A percentile compares a stretch with the other conserved stretches of the same genome.
Conservation (phyloP, 2,888 invertebrate species). For the Apamea epomidion region DNA sequence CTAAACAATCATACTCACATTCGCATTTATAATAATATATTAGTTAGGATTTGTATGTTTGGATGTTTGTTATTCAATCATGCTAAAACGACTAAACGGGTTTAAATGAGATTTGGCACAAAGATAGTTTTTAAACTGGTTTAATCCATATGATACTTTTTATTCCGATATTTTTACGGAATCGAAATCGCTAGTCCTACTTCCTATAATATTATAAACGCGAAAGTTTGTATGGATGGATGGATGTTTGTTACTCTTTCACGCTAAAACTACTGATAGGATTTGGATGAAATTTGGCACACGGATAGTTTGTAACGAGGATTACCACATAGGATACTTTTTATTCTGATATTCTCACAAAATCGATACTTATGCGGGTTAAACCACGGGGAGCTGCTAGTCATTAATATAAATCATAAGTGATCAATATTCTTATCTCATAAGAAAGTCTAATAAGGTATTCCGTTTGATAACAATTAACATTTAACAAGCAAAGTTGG, state of each 20-base stretch:
- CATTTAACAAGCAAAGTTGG: slow-evolving; percentile 87
- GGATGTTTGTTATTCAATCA: no score
- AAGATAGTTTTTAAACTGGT: no score
- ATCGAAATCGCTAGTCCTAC: no score
- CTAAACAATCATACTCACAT: no score
- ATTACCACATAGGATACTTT: background rate
- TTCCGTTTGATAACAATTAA: slow-evolving; percentile 85
- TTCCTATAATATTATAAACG: no score
- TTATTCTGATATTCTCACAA: background rate
- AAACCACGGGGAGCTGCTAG: background rate
- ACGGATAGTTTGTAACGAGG: background rate
- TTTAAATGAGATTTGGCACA: no score
- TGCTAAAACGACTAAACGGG: no score
- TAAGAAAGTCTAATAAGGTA: slow-evolving; percentile 71
- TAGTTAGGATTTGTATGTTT: no score
- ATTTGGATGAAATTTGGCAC: background rate
- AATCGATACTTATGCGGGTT: background rate
- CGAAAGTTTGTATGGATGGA: background rate
- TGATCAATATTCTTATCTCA: slow-evolving; percentile 63
- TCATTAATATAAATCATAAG: slow-evolving; percentile 15
- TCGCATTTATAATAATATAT: no score
- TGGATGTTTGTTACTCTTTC: background rate
- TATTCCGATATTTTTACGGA: no score
- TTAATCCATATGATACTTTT: no score
- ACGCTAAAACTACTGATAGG: background rate